These are phyloP conservation scores for Crotophaga sulcirostris DNA, from an alignment of 2,113 vertebrate species.

Conservation along the genomic window DNA sequence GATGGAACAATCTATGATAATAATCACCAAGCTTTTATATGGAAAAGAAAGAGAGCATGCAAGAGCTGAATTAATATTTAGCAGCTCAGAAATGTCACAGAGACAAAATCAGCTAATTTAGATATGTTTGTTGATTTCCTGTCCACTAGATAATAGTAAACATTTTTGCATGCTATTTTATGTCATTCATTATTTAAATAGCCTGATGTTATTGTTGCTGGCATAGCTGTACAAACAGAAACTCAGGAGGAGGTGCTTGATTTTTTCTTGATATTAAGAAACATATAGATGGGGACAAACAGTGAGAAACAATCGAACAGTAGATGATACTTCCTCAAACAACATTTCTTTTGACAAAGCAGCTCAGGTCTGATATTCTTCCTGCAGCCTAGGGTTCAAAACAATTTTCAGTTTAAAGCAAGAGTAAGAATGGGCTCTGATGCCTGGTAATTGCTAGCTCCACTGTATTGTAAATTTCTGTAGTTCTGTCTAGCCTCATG, in stretches of 20 bases:
- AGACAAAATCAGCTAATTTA: constrained; percentile 43
- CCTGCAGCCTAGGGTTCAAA: background rate
- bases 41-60: constrained; percentile 4
- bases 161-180: background rate
- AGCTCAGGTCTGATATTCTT: background rate
- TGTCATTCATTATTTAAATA: background rate
- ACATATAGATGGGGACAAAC: background rate
- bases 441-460: background rate
- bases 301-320: background rate
- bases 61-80: constrained; percentile 28
- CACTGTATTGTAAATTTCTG: background rate
- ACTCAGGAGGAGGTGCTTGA: background rate
- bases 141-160: constrained; percentile 10
- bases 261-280: background rate
- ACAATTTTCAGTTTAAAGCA: background rate
- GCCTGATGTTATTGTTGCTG: background rate
- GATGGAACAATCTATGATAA: constrained; percentile 47
- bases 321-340: background rate
- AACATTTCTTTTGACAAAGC: background rate
- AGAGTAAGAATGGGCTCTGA: background rate
- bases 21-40: constrained; percentile 43
- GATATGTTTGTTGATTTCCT: constrained; percentile 31
- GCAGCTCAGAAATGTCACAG: constrained; percentile 2
- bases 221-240: background rate
- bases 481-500: background rate